Evolutionary conservation across 2,888 invertebrate species (phyloP), one percentile per base, ranked within the genome.

Genomic region (Macaria notata): DNA sequence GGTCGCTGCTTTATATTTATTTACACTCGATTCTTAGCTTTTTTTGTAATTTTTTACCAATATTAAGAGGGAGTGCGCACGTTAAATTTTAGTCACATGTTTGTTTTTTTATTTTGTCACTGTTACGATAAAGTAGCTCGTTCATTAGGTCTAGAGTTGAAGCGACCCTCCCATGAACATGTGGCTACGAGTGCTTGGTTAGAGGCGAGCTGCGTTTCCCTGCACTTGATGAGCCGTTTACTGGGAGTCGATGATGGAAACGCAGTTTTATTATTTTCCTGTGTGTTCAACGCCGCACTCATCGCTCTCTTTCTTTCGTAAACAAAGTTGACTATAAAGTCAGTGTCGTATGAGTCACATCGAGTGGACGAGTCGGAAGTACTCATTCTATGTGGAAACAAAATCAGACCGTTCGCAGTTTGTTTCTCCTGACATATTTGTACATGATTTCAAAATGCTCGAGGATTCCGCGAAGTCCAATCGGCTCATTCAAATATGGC

Each of bases 1-100:
- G 19, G 19, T 19, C 19, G 19, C 19, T 19, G 19, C 19, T 19
- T 19, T 19, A 19, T 19, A 19, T 19, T 19, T 19, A 19, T 19
- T 19, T 19, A 19, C 19, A 19, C 19, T 19, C 19, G 19, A 19
- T 19, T 19, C 19, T 19, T 19, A 19, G 19, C 19, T 19, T 19
- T 19, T 19, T 19, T 19, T 19, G 19, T 19, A 19, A 19, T 1
- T 19, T 19, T 19, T 19, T 19, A 19, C 8, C 19, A 8, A 45
- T 60, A 61, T 30, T 61, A 64, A 61, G 72, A 68, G 78, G 83
- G 88, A 86, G 88, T 86, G 88, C 88, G 88, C 87, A 85, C 84
- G 79, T 84, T 77, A 83, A 72, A 59, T 80, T 75, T 88, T 89
- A 89, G 90, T 90, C 89, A 90, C 90, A 90, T 89, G 90, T 90